Conservation (phyloP, 2,888 invertebrate genomes). For the Drosophila imparisetae region DNA sequence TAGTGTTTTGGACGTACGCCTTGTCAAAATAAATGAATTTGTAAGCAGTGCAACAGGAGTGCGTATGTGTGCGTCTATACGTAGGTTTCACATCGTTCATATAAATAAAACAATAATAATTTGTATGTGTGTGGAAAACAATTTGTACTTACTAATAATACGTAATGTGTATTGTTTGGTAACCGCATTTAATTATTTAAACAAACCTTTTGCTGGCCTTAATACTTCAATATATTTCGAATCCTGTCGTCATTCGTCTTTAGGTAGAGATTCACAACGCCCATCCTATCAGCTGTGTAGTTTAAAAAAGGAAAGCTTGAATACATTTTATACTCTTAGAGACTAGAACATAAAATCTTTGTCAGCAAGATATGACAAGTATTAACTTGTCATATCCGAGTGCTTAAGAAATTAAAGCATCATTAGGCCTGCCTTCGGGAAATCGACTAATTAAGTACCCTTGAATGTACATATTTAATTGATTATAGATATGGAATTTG, state of each 20-base stretch:
- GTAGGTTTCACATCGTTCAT: conserved; percentile 21
- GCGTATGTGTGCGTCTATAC: not conserved
- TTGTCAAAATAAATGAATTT: conserved; percentile 71
- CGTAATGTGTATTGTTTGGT: not conserved
- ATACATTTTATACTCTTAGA: not conserved
- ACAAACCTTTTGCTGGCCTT: not conserved
- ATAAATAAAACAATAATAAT: conserved; percentile 31
- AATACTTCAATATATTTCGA: not conserved
- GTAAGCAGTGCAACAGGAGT: conserved; percentile 30
- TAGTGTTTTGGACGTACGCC: conserved; percentile 31
- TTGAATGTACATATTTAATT: conserved; percentile 1
- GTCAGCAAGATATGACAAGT: not conserved
- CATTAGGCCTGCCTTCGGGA: not conserved
- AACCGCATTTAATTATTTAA: not conserved
- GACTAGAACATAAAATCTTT: not conserved
- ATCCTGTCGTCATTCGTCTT: not conserved
- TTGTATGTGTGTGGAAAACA: not conserved
- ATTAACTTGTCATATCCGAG: not conserved
- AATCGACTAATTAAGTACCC: not conserved
- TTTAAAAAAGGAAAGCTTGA: not conserved
- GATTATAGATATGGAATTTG: not conserved
- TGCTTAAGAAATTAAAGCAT: not conserved
- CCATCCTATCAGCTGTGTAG: not conserved
- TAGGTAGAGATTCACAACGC: not conserved
- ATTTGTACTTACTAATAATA: not conserved